A percentile compares a stretch with the other conserved stretches of the same genome.
phyloP scores from a whole-genome alignment of 2,797 vertebrate species.

The Melanotaenia nigrans region DNA sequence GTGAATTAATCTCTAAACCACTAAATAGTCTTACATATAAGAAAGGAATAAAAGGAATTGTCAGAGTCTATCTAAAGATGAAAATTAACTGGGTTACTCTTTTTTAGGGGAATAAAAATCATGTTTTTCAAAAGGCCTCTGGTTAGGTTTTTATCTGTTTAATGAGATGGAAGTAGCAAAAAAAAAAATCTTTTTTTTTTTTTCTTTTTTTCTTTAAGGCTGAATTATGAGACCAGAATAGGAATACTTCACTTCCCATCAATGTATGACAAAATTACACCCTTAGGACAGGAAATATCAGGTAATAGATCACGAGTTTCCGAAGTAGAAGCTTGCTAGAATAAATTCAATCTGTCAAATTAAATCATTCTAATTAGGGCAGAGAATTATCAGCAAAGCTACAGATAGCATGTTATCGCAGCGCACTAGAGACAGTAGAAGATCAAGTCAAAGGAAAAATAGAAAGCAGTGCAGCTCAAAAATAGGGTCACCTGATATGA shows the following conservation, averaged over 20 bases:
- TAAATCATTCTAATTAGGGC: conserved; percentile 52
- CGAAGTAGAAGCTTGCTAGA: conserved; percentile 12
- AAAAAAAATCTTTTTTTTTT: not conserved
- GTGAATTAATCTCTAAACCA: conserved; percentile 24
- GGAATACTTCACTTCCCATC: conserved; percentile 41
- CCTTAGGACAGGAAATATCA: conserved; percentile 45
- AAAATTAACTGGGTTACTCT: conserved; percentile 29
- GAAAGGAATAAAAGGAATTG: conserved; percentile 36
- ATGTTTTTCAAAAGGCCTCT: conserved; percentile 37
- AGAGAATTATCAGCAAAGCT: conserved; percentile 40
- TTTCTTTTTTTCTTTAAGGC: conserved; percentile 23
- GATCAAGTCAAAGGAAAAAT: not conserved
- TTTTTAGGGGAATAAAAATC: conserved; percentile 38
- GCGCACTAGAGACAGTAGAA: not conserved
- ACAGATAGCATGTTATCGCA: conserved; percentile 46
- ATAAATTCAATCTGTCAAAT: conserved; percentile 39
- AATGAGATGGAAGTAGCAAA: conserved; percentile 37
- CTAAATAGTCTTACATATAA: conserved; percentile 64
- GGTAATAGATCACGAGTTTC: conserved; percentile 51
- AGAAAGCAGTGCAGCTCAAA: conserved; percentile 7
- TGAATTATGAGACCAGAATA: conserved; percentile 37
- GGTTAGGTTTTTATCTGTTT: conserved; percentile 51
- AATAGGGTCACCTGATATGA: not conserved
- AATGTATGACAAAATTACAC: conserved; percentile 42
- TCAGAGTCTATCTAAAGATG: conserved; percentile 37